A percentile compares a stretch with the other conserved stretches of the same genome.
These are phyloP conservation scores for Uropetala carovei DNA, from an alignment of 2,888 invertebrate species.

Conservation along the genomic window DNA sequence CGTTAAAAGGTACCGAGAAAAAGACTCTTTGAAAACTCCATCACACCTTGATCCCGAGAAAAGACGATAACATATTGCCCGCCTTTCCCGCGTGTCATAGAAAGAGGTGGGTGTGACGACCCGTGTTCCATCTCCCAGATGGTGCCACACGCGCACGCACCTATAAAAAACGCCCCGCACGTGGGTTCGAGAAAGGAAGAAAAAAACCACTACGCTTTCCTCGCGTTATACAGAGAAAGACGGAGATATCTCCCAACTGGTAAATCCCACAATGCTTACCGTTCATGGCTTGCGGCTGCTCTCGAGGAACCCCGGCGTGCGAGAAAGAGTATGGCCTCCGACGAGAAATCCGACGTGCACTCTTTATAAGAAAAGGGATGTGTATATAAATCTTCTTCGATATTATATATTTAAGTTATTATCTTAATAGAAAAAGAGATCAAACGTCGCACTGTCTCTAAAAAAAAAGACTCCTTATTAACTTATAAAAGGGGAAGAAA, in stretches of 20 bases:
- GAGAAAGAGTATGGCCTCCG: background rate
- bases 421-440: no score
- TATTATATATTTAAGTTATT: no score
- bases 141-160: background rate
- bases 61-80: background rate
- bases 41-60: background rate
- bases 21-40: background rate
- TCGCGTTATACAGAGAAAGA: background rate
- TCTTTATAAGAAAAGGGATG: no score
- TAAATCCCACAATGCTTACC: background rate
- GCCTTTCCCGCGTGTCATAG: background rate
- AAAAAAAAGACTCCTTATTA: no score
- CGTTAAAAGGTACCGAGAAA: conserved; percentile 28
- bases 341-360: background rate
- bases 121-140: no score
- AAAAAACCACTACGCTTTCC: no score
- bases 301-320: background rate
- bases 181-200: background rate
- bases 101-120: conserved; percentile 13
- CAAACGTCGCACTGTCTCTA: background rate
- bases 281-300: conserved; percentile 39
- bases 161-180: background rate
- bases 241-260: background rate
- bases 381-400: background rate
- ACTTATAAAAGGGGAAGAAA: background rate